phyloP scores from a whole-genome alignment of 1,140 invertebrate genomes.

The Pogonognathellus flavescens region DNA sequence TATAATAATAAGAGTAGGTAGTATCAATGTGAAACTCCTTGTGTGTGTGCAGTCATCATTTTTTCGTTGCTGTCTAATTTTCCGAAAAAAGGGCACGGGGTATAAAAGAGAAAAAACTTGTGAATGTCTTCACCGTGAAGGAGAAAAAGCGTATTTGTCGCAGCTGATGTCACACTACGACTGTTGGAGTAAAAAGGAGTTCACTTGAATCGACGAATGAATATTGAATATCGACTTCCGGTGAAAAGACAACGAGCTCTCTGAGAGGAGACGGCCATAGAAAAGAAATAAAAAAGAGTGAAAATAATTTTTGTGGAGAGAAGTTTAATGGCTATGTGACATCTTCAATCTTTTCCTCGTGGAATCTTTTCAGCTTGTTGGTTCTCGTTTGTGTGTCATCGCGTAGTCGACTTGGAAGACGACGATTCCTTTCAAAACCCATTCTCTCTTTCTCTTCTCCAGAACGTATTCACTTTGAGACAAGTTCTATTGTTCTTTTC shows the following conservation, averaged over 20 bases:
- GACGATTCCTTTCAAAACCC: not conserved
- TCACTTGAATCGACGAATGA: not conserved
- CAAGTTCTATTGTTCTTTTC: not conserved
- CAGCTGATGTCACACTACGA: not conserved
- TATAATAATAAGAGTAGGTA: not conserved
- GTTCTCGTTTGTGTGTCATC: not conserved
- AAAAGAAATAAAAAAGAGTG: constrained; percentile 29
- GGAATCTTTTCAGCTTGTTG: constrained; percentile 36
- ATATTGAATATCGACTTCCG: constrained; percentile 48
- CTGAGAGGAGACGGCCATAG: not conserved
- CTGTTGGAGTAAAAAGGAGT: not conserved
- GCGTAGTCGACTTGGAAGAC: not conserved
- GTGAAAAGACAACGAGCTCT: constrained; percentile 28
- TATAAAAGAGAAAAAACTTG: too few species aligned
- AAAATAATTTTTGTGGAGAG: constrained; percentile 55
- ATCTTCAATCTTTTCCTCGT: constrained; percentile 53
- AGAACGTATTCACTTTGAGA: too few species aligned
- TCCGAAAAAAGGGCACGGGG: too few species aligned
- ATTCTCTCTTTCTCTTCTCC: not conserved
- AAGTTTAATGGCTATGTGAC: constrained; percentile 50
- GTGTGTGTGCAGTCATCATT: too few species aligned
- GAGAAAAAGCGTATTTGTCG: too few species aligned
- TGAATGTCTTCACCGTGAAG: too few species aligned
- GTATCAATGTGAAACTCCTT: not conserved
- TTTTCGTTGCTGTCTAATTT: too few species aligned